phyloP scores from a whole-genome alignment of 2,888 invertebrate species.

The Cistogaster globosa region DNA sequence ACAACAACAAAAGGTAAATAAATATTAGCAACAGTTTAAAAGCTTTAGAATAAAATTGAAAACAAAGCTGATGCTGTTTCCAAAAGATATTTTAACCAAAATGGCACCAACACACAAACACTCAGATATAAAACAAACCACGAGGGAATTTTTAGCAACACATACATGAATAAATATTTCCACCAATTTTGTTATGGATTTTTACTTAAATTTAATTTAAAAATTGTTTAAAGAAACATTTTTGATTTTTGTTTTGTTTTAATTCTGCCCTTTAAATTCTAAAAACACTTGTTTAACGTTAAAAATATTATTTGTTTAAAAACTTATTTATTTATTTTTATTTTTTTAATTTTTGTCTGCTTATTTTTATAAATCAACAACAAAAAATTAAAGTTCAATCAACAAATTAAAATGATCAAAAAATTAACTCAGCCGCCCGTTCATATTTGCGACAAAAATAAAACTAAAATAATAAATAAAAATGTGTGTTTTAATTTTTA shows the following conservation, averaged over 20 bases:
- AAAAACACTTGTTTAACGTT: not conserved
- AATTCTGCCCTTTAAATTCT: slow-evolving; percentile 1
- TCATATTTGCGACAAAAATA: slow-evolving; percentile 74
- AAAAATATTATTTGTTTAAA: not conserved
- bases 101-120: slow-evolving; percentile 25
- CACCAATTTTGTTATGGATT: slow-evolving; percentile 20
- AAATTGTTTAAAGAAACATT: not conserved
- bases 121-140: not conserved
- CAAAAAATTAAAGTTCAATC: slow-evolving; percentile 49
- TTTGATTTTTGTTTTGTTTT: not conserved
- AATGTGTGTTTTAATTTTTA: slow-evolving; percentile 45
- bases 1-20: slow-evolving; percentile 54
- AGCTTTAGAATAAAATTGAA: slow-evolving; percentile 47
- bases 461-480: slow-evolving; percentile 73
- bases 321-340: slow-evolving; percentile 7
- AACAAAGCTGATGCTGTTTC: slow-evolving; percentile 26
- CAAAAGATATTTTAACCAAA: not conserved
- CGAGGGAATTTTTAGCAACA: slow-evolving; percentile 8
- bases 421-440: slow-evolving; percentile 73
- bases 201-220: slow-evolving; percentile 15
- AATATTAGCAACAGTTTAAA: slow-evolving; percentile 69
- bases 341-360: not conserved
- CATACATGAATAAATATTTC: not conserved
- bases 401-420: slow-evolving; percentile 64
- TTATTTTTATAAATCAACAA: slow-evolving; percentile 15